Evolutionary conservation across 2,888 invertebrate genomes (phyloP), one percentile per base, ranked within the genome.

Genomic region (Neria commutata): DNA sequence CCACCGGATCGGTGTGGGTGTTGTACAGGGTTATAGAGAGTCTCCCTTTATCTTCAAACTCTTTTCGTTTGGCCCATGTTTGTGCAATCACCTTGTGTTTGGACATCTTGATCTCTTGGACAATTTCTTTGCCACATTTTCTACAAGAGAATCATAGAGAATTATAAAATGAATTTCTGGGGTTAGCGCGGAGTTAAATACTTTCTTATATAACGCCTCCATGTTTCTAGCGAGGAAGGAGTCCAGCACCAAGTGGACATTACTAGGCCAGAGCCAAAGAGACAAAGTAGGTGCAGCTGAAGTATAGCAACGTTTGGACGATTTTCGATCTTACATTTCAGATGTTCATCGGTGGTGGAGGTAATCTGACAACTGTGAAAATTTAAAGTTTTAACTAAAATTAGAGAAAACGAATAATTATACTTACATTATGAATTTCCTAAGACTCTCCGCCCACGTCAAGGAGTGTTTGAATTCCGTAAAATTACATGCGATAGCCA

Each of bases 181-280:
- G 45, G 21, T 8, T 5, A 50, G 17, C 1, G 14, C n/a, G 11
- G n/a, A n/a, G 5, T 11, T 19, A 46, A 68, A 25, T 83, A 94
- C 94, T 90, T 90, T 76, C 89, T 86, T 58, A 94, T 83, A 80
- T 92, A 94, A 57, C 94, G 86, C 62, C 88, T 87, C 97, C 97
- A 98, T 14, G 91, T 89, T 67, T 91, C 88, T 5, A 92, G 80
- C 4, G 95, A 92, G 37, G 93, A 90, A 21, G 87, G 87, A 6
- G 93, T 95, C 95, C 95, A 97, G 26, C 94, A 91, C 95, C 95
- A 97, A 0, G 94, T 92, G 3, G 95, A 93, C 91, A 95, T 93
- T 25, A 92, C 86, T 62, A 94, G 87, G 42, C 95, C 95, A 37
- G 91, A 88, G 65, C 90, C 90, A 83, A 95, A 95, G 64, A 92